These are phyloP conservation scores for Megaceryle torquata DNA, from an alignment of 2,113 vertebrate genomes.

Conservation along the genomic window DNA sequence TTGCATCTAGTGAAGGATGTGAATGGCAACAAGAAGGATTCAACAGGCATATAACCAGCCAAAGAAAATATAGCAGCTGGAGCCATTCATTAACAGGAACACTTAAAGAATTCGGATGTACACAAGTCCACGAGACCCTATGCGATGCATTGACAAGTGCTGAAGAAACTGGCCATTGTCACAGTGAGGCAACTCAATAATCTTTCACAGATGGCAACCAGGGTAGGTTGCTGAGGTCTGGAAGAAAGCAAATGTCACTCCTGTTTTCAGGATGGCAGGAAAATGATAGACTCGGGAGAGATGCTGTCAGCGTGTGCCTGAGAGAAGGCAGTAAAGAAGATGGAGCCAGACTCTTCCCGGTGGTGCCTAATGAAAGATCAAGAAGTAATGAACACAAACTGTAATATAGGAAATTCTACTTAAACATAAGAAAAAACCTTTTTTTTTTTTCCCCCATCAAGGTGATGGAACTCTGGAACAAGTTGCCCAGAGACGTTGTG, in stretches of 20 bases:
- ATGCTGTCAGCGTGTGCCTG: background rate
- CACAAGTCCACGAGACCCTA: background rate
- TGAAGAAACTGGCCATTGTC: background rate
- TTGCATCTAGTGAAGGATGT: background rate
- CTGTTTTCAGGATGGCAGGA: too few species aligned
- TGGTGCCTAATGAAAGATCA: too few species aligned
- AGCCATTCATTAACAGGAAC: background rate
- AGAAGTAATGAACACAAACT: background rate
- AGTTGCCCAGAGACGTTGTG: background rate
- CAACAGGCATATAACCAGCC: background rate
- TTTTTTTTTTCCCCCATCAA: background rate
- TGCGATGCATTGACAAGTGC: background rate
- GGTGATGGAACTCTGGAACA: background rate
- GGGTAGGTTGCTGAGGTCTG: background rate
- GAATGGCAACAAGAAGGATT: background rate
- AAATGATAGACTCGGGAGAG: background rate
- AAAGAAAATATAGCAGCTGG: background rate
- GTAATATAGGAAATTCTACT: background rate
- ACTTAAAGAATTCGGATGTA: background rate
- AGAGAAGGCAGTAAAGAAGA: background rate
- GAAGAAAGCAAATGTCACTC: background rate
- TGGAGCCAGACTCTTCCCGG: background rate
- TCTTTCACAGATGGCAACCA: background rate
- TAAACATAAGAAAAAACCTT: too few species aligned
- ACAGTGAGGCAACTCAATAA: background rate